Conservation (phyloP, 2,888 invertebrate species). For the Falcaria lacertinaria region DNA sequence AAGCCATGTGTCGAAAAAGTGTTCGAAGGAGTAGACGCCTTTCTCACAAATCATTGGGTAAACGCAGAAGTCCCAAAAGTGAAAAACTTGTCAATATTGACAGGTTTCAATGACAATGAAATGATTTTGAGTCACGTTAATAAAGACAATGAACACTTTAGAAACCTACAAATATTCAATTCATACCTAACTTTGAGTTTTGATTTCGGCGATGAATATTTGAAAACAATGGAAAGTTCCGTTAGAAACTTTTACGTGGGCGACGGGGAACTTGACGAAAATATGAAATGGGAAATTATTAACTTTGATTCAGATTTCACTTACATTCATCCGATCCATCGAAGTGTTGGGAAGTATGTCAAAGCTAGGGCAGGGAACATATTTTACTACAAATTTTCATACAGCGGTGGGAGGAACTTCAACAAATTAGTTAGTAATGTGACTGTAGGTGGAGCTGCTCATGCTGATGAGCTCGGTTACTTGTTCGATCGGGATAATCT, state of each 20-base stretch:
- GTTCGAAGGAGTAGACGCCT: constrained; percentile 36
- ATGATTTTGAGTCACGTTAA: constrained; percentile 13
- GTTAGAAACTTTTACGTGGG: constrained; percentile 45
- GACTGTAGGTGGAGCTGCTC: constrained; percentile 28
- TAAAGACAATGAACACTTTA: constrained; percentile 18
- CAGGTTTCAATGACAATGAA: constrained; percentile 49
- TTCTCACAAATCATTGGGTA: constrained; percentile 37
- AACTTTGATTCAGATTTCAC: constrained; percentile 45
- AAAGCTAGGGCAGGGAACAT: constrained; percentile 27
- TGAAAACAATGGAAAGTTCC: constrained; percentile 22
- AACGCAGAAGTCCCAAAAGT: constrained; percentile 33
- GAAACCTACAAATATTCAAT: constrained; percentile 22
- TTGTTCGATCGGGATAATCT: constrained; percentile 31
- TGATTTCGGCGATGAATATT: constrained; percentile 17
- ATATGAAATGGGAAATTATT: constrained; percentile 22
- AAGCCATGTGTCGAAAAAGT: constrained; percentile 45
- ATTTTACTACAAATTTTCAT: constrained; percentile 50
- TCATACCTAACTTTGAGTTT: constrained; percentile 19
- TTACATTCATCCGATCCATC: constrained; percentile 38
- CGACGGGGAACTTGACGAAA: constrained; percentile 25
- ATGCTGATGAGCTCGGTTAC: constrained; percentile 50
- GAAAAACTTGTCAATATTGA: constrained; percentile 32
- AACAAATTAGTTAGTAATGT: constrained; percentile 20
- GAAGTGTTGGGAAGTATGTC: constrained; percentile 34
- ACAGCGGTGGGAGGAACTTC: constrained; percentile 36